Base-by-base conservation (phyloP, 2,113 vertebrate species). In the Otis tarda region DNA sequence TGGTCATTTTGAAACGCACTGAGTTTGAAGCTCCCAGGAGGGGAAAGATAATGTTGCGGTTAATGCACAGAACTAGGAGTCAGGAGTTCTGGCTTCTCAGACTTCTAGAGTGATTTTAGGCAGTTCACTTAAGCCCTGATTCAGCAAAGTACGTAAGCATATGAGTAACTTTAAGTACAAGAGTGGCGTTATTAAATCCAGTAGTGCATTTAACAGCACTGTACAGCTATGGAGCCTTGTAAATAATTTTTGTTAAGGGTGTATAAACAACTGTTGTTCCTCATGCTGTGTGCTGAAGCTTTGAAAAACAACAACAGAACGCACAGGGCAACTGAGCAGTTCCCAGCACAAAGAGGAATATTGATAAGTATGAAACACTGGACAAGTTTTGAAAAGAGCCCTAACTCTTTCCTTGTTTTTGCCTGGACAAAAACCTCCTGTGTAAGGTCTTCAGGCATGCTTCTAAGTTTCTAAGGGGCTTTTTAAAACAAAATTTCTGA, bases 41-140 rank as follows among this genome's bases (percentile, higher is more conserved):
- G 80, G 69, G 85, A 91, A 93, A 96, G 92, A 94, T 76, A 95
- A 92, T 93, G 65, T 76, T 94, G 90, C 0, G 55, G 92, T 95
- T 94, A 96, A 95, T 89, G 92, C 89, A 96, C 86, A 94, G 86
- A 84, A 91, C 89, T 94, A 92, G 69, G 45, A 97, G 77, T 96
- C 80, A 73, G 86, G 57, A 95, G 35, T 92, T 87, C 69, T 96
- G 89, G 77, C 73, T 92, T 96, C 85, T 93, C 65, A 85, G 90
- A 52, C 80, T 68, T 78, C 83, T 69, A 78, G 61, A 91, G 89
- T 61, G 86, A 95, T 79, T 96, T 91, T 60, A 92, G 65, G 77
- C 80, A 82, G 61, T 76, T 95, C 83, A 57, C 61, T 96, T 93
- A 94, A 94, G 90, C 83, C 80, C 93, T 85, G 93, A 95, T 95